These are phyloP conservation scores for Hucho hucho DNA, from an alignment of 2,113 vertebrate species.

Conservation along the genomic window DNA sequence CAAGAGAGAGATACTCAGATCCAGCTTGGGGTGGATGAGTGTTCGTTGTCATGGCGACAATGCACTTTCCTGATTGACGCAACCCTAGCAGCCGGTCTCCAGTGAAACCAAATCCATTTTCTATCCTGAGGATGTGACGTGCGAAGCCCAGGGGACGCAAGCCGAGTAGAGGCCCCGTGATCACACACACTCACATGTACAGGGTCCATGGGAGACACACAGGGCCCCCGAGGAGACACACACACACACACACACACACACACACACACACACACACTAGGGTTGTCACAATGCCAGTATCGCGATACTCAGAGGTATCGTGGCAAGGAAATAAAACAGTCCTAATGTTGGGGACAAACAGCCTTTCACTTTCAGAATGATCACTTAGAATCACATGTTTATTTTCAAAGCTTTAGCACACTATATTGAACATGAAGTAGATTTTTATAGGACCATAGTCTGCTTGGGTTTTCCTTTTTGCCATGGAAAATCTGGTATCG, in stretches of 20 bases:
- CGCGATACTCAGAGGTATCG: too few species aligned
- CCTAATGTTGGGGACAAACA: too few species aligned
- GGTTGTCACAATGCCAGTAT: too few species aligned
- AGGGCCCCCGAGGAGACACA: slow-evolving; percentile 11
- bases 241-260: not conserved
- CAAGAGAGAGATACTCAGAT: slow-evolving; percentile 5
- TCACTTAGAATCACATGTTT: too few species aligned
- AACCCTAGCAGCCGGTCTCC: slow-evolving; percentile 35
- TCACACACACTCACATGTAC: slow-evolving; percentile 18
- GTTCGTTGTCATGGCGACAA: slow-evolving; percentile 50
- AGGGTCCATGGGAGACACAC: slow-evolving; percentile 12
- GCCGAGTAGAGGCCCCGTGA: slow-evolving; percentile 22
- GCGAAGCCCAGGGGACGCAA: slow-evolving; percentile 17
- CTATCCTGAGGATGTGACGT: slow-evolving; percentile 49
- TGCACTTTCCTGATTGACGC: slow-evolving; percentile 32
- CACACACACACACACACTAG: not conserved
- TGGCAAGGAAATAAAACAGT: too few species aligned
- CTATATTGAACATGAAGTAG: too few species aligned
- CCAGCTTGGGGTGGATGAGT: slow-evolving; percentile 16
- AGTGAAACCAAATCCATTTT: slow-evolving; percentile 61
- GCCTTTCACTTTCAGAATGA: too few species aligned
- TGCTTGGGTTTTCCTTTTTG: too few species aligned
- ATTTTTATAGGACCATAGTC: too few species aligned
- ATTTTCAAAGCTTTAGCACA: too few species aligned
- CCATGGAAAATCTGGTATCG: too few species aligned